Conservation (phyloP, 2,113 vertebrate genomes). For the Pelecanus crispus region DNA sequence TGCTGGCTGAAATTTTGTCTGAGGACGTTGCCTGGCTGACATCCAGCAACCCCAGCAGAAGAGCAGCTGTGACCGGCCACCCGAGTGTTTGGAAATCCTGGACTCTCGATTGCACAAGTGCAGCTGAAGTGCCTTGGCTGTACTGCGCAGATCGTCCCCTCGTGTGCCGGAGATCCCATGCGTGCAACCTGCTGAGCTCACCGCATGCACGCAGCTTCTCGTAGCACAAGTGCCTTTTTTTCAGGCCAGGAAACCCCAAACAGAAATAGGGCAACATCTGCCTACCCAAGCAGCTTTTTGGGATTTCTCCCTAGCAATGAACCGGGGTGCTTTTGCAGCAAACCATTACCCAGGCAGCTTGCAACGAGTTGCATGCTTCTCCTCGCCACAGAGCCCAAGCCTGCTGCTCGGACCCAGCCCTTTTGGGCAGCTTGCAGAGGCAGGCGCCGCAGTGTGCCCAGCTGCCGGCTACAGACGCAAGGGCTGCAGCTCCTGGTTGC, state of each 20-base stretch:
- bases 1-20: background rate
- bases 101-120: background rate
- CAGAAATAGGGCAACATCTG: background rate
- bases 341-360: background rate
- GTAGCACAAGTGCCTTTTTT: background rate
- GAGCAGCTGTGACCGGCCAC: background rate
- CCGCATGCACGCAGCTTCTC: background rate
- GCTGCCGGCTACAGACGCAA: background rate
- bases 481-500: background rate
- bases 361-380: background rate
- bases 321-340: background rate
- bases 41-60: background rate
- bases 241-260: conserved; percentile 14
- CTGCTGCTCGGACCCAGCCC: accelerated
- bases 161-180: accelerated
- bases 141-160: background rate
- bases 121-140: background rate
- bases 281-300: background rate
- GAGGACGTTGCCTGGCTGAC: background rate
- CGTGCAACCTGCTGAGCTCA: background rate
- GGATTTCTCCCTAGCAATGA: background rate
- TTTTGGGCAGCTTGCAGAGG: background rate
- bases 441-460: background rate
- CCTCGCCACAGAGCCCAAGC: background rate
- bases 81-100: background rate